Evolutionary conservation across 2,113 vertebrate genomes (phyloP).

Genomic region (Pheucticus melanocephalus): DNA sequence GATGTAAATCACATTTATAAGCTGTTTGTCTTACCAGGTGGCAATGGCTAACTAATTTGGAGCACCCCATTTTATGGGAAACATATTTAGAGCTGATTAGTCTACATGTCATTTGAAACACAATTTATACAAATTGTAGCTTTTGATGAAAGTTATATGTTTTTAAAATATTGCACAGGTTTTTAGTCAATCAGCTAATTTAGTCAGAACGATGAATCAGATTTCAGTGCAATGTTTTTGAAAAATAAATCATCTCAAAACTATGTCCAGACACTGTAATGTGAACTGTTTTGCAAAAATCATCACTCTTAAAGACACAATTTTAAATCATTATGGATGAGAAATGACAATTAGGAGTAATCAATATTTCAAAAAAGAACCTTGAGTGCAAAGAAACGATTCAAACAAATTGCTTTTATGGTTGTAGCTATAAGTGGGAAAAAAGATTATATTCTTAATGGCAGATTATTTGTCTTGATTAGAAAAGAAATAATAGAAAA

Average conservation of each 20-base stretch:
- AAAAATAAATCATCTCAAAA: slow-evolving; percentile 30
- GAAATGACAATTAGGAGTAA: not conserved
- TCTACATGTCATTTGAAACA: not conserved
- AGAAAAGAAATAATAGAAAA: slow-evolving; percentile 19
- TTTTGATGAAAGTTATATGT: not conserved
- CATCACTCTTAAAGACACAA: not conserved
- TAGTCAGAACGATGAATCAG: not conserved
- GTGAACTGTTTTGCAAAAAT: not conserved
- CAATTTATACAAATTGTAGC: not conserved
- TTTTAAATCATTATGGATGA: not conserved
- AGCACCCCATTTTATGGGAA: not conserved
- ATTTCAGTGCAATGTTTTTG: not conserved
- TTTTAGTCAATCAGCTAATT: not conserved
- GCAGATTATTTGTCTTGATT: not conserved
- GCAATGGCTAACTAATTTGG: not conserved
- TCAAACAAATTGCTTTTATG: not conserved
- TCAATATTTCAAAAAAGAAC: not conserved
- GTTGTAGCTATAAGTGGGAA: not conserved
- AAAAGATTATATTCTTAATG: not conserved
- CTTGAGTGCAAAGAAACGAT: not conserved
- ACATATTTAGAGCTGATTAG: not conserved
- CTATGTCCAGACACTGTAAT: not conserved
- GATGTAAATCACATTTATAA: not conserved
- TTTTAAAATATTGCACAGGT: not conserved
- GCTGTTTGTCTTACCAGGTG: not conserved